Conservation (phyloP, 64 coral and sea anemone species). For the Montipora capricornis region DNA sequence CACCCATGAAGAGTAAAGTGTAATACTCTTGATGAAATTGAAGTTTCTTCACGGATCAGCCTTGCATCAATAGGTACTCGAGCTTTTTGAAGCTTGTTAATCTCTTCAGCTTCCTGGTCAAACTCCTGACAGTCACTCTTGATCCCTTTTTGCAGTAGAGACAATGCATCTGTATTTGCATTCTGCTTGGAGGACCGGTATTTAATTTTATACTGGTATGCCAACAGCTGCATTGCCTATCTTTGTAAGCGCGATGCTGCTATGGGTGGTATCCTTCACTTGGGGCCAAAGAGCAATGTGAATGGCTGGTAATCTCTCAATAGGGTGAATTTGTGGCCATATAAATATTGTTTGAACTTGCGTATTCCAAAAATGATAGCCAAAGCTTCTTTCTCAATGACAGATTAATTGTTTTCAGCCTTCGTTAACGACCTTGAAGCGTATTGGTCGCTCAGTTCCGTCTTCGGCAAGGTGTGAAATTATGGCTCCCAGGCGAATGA, state of each 20-base stretch:
- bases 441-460: constrained; percentile 12
- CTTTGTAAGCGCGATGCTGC: constrained; percentile 38
- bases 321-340: constrained; percentile 37
- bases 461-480: constrained; percentile 31
- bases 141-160: background rate
- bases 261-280: constrained; percentile 45
- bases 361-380: constrained; percentile 63
- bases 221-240: constrained; percentile 23
- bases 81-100: constrained; percentile 40
- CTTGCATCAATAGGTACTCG: constrained; percentile 27
- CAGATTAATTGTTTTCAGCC: constrained; percentile 22
- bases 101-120: background rate
- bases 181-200: constrained; percentile 7
- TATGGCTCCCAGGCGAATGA: background rate
- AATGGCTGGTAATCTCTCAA: constrained; percentile 39
- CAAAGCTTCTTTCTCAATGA: constrained; percentile 41
- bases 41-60: constrained; percentile 18
- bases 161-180: constrained; percentile 40
- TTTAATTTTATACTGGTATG: constrained; percentile 37
- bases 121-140: background rate
- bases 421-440: background rate
- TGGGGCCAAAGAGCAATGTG: constrained; percentile 26
- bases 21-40: constrained; percentile 8
- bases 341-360: constrained; percentile 41
- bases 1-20: constrained; percentile 26